Base-by-base conservation (phyloP, 2,888 invertebrate genomes). In the Baccha elongata region DNA sequence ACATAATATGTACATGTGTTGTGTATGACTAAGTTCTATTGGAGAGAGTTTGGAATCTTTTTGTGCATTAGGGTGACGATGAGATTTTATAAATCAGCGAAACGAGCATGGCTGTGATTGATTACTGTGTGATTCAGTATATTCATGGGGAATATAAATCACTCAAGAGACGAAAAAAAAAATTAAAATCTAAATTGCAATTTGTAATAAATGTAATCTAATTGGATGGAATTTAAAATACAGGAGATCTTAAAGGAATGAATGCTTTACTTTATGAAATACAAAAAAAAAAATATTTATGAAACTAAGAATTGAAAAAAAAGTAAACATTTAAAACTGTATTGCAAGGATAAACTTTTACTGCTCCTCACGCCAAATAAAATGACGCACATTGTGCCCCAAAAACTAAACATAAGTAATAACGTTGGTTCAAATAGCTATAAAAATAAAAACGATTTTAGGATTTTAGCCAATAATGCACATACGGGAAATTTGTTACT, bases 91-190 rank as follows among this genome's bases (percentile, higher is more conserved):
- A 72, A 72, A 79, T 79, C 78, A 79, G 52, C 65, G 60, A 67
- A 64, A 79, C 60, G 72, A 67, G 72, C 65, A 44, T 13, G n/a
- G 52, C 72, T 79, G 67, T 73, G 79, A 79, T 79, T 79, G 79
- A 79, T 79, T 79, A 79, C 79, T 68, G 21, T 68, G 62, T 68
- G 79, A 73, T 62, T 68, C 42, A 26, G 23, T 79, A 53, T 62
- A 62, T 62, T 73, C 52, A 21, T 53, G 79, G 62, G 68, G 62
- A 67, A 79, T 68, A 79, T 73, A 79, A 73, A 72, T 79, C 73
- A 79, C 62, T 79, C 73, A 55, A 53, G 62, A 11, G 67, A 62
- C 32, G 60, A 29, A 23, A 58, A 62, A 32, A 40, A 42, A 32
- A 35, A 26, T 37, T n/a, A 32, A 58, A 53, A 72, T 52, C 26